Percentiles rank a stretch among this genome's conserved stretches.
phyloP scores from a whole-genome alignment of 2,113 vertebrate genomes.

The Oreotrochilus melanogaster region DNA sequence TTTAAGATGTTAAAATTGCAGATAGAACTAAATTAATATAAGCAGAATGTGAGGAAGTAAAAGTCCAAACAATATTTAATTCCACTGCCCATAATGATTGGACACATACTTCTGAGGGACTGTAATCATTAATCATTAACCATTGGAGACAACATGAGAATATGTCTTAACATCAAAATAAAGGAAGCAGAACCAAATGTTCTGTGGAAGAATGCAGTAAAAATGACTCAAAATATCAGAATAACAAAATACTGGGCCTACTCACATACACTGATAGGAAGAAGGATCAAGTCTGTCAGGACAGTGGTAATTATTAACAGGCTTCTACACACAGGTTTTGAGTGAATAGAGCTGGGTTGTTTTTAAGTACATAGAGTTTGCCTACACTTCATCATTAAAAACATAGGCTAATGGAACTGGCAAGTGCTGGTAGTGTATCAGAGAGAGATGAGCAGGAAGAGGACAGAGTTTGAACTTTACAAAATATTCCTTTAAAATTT shows the following conservation, averaged over 20 bases:
- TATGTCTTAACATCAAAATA: not conserved
- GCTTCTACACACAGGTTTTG: not conserved
- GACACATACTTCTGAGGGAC: not conserved
- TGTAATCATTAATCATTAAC: not conserved
- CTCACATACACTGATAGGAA: not conserved
- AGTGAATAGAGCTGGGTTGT: not conserved
- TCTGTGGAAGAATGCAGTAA: not conserved
- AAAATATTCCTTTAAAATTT: not conserved
- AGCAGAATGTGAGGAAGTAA: not conserved
- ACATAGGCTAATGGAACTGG: not conserved
- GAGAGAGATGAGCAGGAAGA: not conserved
- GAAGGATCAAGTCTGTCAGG: not conserved
- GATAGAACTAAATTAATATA: not conserved
- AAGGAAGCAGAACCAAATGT: slow-evolving; percentile 43
- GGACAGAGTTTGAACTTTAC: not conserved
- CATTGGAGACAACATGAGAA: not conserved
- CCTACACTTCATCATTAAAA: not conserved
- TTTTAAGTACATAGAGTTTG: not conserved
- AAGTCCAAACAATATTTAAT: not conserved
- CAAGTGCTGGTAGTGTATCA: not conserved
- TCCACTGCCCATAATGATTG: not conserved
- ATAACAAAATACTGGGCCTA: not conserved
- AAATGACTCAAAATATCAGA: slow-evolving; percentile 17
- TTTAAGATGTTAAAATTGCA: not conserved
- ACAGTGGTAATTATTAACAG: not conserved